Conservation (phyloP, 2,888 invertebrate species). For the Dilophus febrilis region DNA sequence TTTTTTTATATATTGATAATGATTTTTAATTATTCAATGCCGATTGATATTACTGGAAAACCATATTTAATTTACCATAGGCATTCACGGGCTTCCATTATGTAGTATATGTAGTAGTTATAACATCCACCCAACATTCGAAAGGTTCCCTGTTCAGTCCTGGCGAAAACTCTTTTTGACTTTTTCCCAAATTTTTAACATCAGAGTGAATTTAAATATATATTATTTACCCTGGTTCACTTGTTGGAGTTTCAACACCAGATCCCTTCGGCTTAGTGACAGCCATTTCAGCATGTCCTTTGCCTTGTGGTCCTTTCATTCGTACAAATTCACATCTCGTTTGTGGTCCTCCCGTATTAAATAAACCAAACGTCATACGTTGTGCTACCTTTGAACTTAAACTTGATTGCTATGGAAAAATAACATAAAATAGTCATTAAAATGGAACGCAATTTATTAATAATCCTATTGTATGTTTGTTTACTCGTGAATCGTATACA, state of each 20-base stretch:
- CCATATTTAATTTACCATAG: too few relatives aligned
- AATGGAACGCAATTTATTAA: slow-evolving; percentile 13
- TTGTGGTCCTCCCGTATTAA: slow-evolving; percentile 57
- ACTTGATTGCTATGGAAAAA: slow-evolving; percentile 84
- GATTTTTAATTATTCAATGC: too few relatives aligned
- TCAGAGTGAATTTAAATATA: too few relatives aligned
- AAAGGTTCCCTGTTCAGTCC: slow-evolving; percentile 28
- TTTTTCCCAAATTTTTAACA: too few relatives aligned
- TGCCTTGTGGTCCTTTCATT: slow-evolving; percentile 94
- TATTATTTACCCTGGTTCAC: slow-evolving; percentile 58
- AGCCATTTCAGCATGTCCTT: slow-evolving; percentile 96
- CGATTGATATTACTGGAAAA: too few relatives aligned
- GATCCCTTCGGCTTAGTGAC: slow-evolving; percentile 82
- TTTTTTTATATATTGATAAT: too few relatives aligned
- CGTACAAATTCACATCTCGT: slow-evolving; percentile 88
- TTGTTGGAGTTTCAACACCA: slow-evolving; percentile 87
- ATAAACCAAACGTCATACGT: slow-evolving; percentile 84
- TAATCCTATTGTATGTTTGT: too few relatives aligned
- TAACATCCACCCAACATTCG: slow-evolving; percentile 27
- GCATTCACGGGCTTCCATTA: too few relatives aligned
- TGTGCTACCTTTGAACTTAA: slow-evolving; percentile 88
- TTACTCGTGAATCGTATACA: slow-evolving; percentile 88
- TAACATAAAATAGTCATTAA: too few relatives aligned
- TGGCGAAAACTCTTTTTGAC: slow-evolving; percentile 22
- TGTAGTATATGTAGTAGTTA: slow-evolving; percentile 29